Evolutionary conservation across 2,113 vertebrate species (phyloP), one percentile per base, ranked within the genome.

Genomic region (Perca schrenkii): DNA sequence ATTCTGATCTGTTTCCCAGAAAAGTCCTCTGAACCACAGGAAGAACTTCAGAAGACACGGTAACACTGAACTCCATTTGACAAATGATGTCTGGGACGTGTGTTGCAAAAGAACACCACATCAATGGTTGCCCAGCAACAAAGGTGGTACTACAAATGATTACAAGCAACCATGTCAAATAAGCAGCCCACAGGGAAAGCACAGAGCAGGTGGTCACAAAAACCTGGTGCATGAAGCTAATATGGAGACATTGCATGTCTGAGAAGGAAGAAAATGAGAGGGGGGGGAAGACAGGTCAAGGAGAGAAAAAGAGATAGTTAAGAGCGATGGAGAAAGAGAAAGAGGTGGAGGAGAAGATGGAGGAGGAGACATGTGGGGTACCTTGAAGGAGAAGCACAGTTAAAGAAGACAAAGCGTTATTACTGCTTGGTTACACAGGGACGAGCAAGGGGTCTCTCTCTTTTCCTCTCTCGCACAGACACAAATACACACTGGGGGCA

Each of bases 391-490:
- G 87, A 76, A 67, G 77, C 77, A 87, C 92, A 91, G 92, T 92
- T 96, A 94, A 95, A 95, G 94, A 95, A 95, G 94, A 96, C 95
- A 94, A 95, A 94, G 90, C 90, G 90, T 92, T 91, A 40, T 79
- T 92, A 84, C 91, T 77, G 86, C 90, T 89, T 57, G 89, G 92
- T 84, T 90, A 88, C 92, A 79, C 88, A 53, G 89, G 78, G 79
- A 77, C 4, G 63, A 85, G 85, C 61, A 31, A 67, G 75, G 76
- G 71, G 70, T 52, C 64, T 77, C 52, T 69, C 47, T 68, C 74
- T 62, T 25, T 56, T 74, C 63, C 66, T 67, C 31, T 56, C 50
- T 82, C 56, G 86, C 85, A 54, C 72, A 83, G 69, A 85, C 86
- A 86, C 86, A 92, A 91, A 91, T 78, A 87, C 84, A 88, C 88